These are phyloP conservation scores for Anabas testudineus DNA, from an alignment of 2,797 vertebrate genomes.

Conservation along the genomic window DNA sequence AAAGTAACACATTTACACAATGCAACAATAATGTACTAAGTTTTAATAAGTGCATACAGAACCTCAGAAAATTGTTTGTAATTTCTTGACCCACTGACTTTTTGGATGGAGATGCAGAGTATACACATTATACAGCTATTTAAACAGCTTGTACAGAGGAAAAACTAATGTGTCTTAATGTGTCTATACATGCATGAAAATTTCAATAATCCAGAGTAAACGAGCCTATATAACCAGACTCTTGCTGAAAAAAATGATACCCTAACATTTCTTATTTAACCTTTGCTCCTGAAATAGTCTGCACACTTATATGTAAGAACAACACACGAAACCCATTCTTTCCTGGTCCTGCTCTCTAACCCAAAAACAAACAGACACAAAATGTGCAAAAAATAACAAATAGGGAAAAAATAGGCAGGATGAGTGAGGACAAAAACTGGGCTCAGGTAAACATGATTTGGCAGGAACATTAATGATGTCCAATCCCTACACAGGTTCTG, in stretches of 20 bases:
- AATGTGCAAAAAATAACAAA: slow-evolving; percentile 68
- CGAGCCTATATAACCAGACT: slow-evolving; percentile 1
- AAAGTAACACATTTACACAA: slow-evolving; percentile 17
- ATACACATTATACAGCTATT: neutral
- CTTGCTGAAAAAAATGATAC: slow-evolving; percentile 15
- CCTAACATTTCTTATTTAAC: slow-evolving; percentile 37
- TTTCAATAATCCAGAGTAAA: neutral
- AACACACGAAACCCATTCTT: slow-evolving; percentile 53
- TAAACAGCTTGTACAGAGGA: slow-evolving; percentile 14
- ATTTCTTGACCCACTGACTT: slow-evolving; percentile 6
- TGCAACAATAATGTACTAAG: slow-evolving; percentile 1
- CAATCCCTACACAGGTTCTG: slow-evolving; percentile 68
- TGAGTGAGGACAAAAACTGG: slow-evolving; percentile 66
- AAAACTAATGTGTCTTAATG: slow-evolving; percentile 13
- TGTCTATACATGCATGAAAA: slow-evolving; percentile 24
- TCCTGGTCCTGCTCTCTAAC: slow-evolving; percentile 45
- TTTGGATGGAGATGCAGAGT: neutral
- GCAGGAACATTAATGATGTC: slow-evolving; percentile 75
- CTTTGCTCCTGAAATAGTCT: slow-evolving; percentile 38
- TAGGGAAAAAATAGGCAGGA: slow-evolving; percentile 42
- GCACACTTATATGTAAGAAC: slow-evolving; percentile 41
- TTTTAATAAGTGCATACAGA: neutral
- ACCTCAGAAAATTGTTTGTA: neutral
- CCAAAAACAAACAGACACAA: slow-evolving; percentile 57
- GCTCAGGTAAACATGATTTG: slow-evolving; percentile 76